Base-by-base conservation (phyloP, 2,888 invertebrate genomes). In the Harpagoxenus sublaevis region DNA sequence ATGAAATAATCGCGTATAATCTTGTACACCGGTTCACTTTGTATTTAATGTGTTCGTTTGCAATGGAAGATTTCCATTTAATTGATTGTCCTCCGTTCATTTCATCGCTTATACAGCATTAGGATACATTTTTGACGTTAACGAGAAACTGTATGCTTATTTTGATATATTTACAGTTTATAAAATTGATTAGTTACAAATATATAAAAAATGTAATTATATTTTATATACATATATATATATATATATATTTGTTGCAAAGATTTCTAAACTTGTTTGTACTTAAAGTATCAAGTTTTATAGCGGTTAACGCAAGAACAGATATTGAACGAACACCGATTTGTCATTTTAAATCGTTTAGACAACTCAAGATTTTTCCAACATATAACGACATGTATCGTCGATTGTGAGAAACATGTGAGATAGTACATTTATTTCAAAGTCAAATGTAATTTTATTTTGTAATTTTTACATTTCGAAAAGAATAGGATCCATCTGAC, bases 271-370 rank as follows among this genome's bases (percentile, higher is more conserved):
- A 42, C 60, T 81, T 71, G 48, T 71, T 81, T 81, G 48, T 71
- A 71, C 8, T 81, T 81, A 28, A 81, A 62, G 2, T 71, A 12
- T 81, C 79, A 71, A 71, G 35, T 62, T 81, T 79, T 71, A 79
- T 71, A 71, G 18, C 48, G 45, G 28, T 65, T 35, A 48, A 57
- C 4, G 48, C 35, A 28, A 48, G 60, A 71, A 70, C 45, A n/a
- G 35, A 55, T 78, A 53, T 55, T 28, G 31, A 60, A 74, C 51
- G 12, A 51, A 51, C 55, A 78, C 18, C 12, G 35, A 81, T 12
- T 60, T 35, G n/a, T 65, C 65, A 28, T 31, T 45, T 55, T 48
- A 39, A 71, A 81, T 71, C 12, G 9, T 60, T 62, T 62, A 60
- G 12, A 12, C 48, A 71, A 71, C 70, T 79, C 15, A 39, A 79